Conservation (phyloP, 2,113 vertebrate species). For the Catharus bicknelli region DNA sequence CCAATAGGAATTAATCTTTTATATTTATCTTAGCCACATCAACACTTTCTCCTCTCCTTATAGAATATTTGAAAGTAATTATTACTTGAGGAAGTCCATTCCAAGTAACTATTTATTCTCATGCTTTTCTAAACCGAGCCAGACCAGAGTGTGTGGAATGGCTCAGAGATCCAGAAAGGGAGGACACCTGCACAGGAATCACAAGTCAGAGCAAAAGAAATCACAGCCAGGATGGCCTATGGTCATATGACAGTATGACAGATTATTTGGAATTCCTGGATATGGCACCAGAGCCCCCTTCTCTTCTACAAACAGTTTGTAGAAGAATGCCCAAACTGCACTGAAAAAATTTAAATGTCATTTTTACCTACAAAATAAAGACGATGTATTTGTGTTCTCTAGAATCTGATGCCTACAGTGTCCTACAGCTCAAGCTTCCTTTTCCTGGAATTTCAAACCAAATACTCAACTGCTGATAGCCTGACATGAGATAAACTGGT, state of each 20-base stretch:
- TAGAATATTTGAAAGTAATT: not conserved
- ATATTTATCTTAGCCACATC: not conserved
- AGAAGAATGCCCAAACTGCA: not conserved
- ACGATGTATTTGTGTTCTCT: not conserved
- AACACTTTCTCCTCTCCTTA: not conserved
- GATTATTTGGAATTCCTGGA: not conserved
- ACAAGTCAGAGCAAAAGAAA: not conserved
- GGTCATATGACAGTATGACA: not conserved
- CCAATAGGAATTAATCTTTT: not conserved
- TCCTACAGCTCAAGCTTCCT: not conserved
- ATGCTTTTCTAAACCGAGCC: not conserved
- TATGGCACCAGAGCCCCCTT: not conserved
- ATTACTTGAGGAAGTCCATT: not conserved
- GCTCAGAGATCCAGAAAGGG: not conserved
- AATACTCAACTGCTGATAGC: not conserved
- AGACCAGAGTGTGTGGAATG: not conserved
- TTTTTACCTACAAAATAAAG: not conserved
- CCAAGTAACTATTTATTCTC: not conserved
- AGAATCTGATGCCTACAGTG: not conserved
- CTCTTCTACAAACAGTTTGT: not conserved
- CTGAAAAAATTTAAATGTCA: not conserved
- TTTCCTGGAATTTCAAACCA: not conserved
- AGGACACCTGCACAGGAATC: not conserved
- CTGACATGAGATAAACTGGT: not conserved
- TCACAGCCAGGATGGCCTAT: fast-evolving